Percentiles rank a stretch among this genome's conserved stretches.
These are phyloP conservation scores for Agapornis roseicollis DNA, from an alignment of 2,113 vertebrate species.

Conservation along the genomic window DNA sequence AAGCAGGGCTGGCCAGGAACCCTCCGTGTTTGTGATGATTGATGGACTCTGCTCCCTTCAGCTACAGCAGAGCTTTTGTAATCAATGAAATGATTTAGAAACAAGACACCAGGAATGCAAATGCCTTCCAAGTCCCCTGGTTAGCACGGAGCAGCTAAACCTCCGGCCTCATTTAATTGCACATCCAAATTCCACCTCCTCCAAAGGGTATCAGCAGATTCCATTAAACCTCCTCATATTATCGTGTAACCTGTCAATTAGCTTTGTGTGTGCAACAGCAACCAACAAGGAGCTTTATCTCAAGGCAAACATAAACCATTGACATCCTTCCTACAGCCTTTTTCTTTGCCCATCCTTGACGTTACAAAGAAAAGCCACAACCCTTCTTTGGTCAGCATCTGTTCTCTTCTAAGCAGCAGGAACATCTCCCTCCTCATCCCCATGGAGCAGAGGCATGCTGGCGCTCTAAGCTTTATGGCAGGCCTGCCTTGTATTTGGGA, in stretches of 20 bases:
- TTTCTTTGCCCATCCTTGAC: neutral
- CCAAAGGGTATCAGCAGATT: neutral
- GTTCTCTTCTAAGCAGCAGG: neutral
- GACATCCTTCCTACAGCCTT: neutral
- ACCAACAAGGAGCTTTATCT: neutral
- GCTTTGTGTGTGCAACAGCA: neutral
- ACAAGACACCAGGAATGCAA: neutral
- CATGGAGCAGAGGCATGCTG: neutral
- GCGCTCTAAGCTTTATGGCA: neutral
- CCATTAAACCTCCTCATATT: neutral
- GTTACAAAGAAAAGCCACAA: neutral
- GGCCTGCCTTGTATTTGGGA: neutral
- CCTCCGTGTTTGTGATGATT: neutral
- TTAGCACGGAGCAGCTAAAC: neutral
- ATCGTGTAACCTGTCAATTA: neutral
- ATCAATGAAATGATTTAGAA: neutral
- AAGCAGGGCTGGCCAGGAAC: neutral
- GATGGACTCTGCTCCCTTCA: neutral
- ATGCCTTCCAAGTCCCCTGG: neutral
- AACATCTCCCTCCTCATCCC: neutral
- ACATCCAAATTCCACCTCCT: neutral
- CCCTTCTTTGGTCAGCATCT: neutral
- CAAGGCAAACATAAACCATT: neutral
- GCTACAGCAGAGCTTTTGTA: neutral
- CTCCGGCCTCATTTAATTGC: neutral